A percentile compares a stretch with the other conserved stretches of the same genome.
phyloP scores from a whole-genome alignment of 2,797 vertebrate species.

The Pipistrellus pygmaeus region DNA sequence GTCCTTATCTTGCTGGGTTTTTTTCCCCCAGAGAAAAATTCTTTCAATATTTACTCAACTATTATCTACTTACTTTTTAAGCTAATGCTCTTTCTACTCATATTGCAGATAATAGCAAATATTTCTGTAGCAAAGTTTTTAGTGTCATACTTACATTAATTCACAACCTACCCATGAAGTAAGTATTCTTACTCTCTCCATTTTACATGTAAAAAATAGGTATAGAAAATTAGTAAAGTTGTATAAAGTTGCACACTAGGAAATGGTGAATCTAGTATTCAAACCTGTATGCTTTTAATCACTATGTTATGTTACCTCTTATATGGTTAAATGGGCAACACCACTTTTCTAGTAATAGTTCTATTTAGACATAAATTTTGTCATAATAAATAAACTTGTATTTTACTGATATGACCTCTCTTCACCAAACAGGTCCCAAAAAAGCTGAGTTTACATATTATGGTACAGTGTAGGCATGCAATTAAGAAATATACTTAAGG shows the following conservation, averaged over 20 bases:
- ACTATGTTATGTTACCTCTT: background rate
- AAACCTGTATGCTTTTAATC: constrained; percentile 49
- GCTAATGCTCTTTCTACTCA: background rate
- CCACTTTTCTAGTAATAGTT: constrained; percentile 21
- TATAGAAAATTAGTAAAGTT: background rate
- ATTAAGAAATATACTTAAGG: constrained; percentile 39
- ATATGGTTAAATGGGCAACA: background rate
- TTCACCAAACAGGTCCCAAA: background rate
- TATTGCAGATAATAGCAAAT: constrained; percentile 18
- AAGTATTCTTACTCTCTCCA: constrained; percentile 18
- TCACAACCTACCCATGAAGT: background rate
- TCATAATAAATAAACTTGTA: background rate
- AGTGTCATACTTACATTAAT: background rate
- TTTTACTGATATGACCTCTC: constrained; percentile 46
- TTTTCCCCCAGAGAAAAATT: constrained; percentile 29
- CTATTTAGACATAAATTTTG: background rate
- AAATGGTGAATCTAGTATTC: background rate
- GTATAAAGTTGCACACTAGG: background rate
- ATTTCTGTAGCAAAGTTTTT: constrained; percentile 45
- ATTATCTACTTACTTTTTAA: constrained; percentile 46
- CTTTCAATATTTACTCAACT: constrained; percentile 41
- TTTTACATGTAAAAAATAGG: constrained; percentile 39
- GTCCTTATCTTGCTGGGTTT: background rate
- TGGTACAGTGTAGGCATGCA: background rate
- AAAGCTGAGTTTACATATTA: constrained; percentile 28